These are phyloP conservation scores for Drosophila colorata DNA, from an alignment of 2,888 invertebrate species.

Conservation along the genomic window DNA sequence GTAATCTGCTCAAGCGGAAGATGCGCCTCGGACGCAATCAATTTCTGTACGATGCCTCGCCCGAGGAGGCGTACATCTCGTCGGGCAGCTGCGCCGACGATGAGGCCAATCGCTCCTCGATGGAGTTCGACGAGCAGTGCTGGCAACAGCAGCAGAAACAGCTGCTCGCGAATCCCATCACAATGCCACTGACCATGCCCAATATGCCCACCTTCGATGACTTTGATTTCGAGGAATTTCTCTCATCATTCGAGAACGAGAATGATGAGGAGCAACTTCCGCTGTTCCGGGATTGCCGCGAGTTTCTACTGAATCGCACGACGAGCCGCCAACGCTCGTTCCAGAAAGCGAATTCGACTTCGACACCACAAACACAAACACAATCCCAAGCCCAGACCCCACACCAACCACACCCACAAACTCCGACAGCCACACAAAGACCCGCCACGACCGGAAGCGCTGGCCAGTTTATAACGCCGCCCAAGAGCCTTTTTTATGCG, in stretches of 20 bases:
- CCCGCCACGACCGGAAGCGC: constrained; percentile 22
- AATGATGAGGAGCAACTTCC: constrained; percentile 86
- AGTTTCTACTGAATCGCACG: constrained; percentile 83
- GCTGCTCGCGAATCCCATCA: constrained; percentile 81
- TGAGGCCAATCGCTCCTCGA: constrained; percentile 80
- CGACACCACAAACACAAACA: constrained; percentile 51
- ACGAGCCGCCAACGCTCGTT: constrained; percentile 82
- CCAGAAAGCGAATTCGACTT: constrained; percentile 78
- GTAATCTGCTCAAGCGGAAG: constrained; percentile 83
- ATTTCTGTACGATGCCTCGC: constrained; percentile 84
- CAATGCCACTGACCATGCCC: constrained; percentile 44
- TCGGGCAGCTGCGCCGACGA: constrained; percentile 80
- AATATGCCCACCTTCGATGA: constrained; percentile 86
- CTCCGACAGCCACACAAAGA: constrained; percentile 44
- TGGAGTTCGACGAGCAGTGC: constrained; percentile 76
- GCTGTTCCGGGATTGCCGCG: constrained; percentile 85
- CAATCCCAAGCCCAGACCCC: constrained; percentile 32
- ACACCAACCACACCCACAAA: constrained; percentile 28
- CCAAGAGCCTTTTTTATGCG: constrained; percentile 20
- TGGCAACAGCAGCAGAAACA: constrained; percentile 69
- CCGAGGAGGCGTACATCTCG: constrained; percentile 74
- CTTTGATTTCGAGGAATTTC: constrained; percentile 88
- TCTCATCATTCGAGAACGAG: constrained; percentile 89
- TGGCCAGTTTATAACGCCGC: constrained; percentile 40
- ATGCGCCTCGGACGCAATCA: constrained; percentile 85